Evolutionary conservation across 2,113 vertebrate genomes (phyloP).

Genomic region (human): DNA sequence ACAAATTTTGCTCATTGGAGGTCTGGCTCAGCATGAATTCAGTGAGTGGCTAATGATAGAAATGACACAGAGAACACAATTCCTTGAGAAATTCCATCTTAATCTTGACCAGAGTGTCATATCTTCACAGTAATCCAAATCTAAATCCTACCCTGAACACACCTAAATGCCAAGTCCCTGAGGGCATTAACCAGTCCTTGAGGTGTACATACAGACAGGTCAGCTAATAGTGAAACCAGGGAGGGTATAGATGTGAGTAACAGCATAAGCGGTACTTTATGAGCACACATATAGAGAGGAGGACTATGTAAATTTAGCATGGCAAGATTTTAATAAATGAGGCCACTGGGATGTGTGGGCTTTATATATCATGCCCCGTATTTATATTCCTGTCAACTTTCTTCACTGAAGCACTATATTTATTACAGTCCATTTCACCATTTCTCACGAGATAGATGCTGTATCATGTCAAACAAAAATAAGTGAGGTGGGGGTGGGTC

Average conservation of each 20-base stretch:
- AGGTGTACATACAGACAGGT: constrained; percentile 22
- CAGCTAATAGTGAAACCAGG: not conserved
- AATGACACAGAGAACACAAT: not conserved
- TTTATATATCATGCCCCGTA: constrained; percentile 52
- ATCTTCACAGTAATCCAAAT: not conserved
- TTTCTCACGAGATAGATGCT: constrained; percentile 46
- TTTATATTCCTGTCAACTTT: constrained; percentile 70
- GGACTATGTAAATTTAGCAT: constrained; percentile 54
- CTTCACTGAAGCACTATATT: constrained; percentile 55
- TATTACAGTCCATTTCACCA: constrained; percentile 52
- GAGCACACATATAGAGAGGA: constrained; percentile 38
- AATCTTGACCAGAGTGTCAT: not conserved
- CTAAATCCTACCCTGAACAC: not conserved
- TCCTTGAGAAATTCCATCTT: constrained; percentile 34
- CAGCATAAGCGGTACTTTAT: not conserved
- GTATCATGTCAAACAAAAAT: constrained; percentile 53
- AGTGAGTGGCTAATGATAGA: not conserved
- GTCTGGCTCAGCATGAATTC: not conserved
- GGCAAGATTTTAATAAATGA: constrained; percentile 72
- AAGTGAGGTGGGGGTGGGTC: not conserved
- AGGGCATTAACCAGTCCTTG: constrained; percentile 6
- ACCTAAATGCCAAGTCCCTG: not conserved
- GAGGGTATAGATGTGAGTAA: not conserved
- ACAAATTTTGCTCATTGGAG: not conserved
- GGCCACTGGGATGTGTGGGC: constrained; percentile 25